phyloP scores from a whole-genome alignment of 2,888 invertebrate genomes.

The Pristionchus mayeri region DNA sequence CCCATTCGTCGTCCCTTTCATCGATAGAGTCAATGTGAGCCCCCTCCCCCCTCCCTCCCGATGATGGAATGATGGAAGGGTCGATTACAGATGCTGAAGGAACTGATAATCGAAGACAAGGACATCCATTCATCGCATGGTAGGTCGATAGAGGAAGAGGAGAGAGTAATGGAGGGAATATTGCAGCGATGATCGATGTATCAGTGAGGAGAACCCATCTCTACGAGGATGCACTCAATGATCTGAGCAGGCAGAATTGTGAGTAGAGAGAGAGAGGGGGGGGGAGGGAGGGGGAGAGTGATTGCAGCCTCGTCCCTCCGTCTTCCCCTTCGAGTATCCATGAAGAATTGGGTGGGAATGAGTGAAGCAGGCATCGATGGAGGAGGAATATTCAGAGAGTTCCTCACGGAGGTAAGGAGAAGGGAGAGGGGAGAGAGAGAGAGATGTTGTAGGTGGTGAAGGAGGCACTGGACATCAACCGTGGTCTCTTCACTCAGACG shows the following conservation, averaged over 20 bases:
- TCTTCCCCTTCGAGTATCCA: conserved; percentile 83
- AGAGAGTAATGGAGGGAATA: background rate
- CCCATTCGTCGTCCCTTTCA: conserved; percentile 94
- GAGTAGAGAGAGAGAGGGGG: conserved; percentile 55
- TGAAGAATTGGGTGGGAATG: conserved; percentile 88
- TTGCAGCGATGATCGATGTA: conserved; percentile 52
- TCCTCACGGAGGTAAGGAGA: conserved; percentile 89
- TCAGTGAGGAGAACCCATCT: conserved; percentile 85
- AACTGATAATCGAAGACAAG: conserved; percentile 81
- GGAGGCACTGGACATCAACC: conserved; percentile 94
- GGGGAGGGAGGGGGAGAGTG: background rate
- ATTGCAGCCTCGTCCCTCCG: conserved; percentile 87
- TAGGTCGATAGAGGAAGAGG: background rate
- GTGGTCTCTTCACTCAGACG: conserved; percentile 48
- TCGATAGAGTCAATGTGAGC: conserved; percentile 83
- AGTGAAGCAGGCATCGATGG: conserved; percentile 98
- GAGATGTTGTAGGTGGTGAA: conserved; percentile 14
- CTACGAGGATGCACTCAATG: conserved; percentile 98
- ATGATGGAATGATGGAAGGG: background rate
- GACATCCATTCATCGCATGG: conserved; percentile 75
- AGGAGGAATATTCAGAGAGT: conserved; percentile 93
- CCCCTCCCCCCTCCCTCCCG: background rate
- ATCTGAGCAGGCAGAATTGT: conserved; percentile 91
- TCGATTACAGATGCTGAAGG: conserved; percentile 77
- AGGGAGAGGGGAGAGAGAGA: background rate